Evolutionary conservation across 1,140 invertebrate genomes (phyloP).

Genomic region (Galleria mellonella): DNA sequence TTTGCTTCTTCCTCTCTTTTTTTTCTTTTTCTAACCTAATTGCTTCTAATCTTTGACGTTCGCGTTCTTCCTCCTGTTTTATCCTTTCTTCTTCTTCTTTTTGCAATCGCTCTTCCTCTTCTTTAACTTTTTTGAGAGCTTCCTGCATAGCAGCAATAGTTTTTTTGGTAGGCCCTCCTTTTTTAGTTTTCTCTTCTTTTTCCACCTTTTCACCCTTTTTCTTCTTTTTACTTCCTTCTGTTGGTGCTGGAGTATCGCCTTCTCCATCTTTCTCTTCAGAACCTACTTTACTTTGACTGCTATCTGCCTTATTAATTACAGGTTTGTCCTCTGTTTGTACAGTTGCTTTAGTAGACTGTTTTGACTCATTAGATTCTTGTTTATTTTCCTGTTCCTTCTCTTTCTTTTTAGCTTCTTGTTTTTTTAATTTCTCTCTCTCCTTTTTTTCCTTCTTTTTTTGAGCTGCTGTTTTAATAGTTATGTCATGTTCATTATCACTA

Average conservation of each 20-base stretch:
- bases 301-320: slow-evolving; percentile 18
- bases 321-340: slow-evolving; percentile 11
- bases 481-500: slow-evolving; percentile 75
- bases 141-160: slow-evolving; percentile 93
- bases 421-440: slow-evolving; percentile 87
- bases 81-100: slow-evolving; percentile 89
- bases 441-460: slow-evolving; percentile 93
- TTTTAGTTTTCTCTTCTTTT: slow-evolving; percentile 72
- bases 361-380: slow-evolving; percentile 44
- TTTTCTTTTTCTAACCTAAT: slow-evolving; percentile 88
- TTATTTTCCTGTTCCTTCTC: slow-evolving; percentile 62
- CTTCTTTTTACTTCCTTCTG: slow-evolving; percentile 76
- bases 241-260: slow-evolving; percentile 50
- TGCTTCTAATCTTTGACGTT: slow-evolving; percentile 83
- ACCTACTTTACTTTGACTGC: slow-evolving; percentile 31
- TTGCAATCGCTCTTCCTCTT: slow-evolving; percentile 88
- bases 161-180: slow-evolving; percentile 83
- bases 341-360: slow-evolving; percentile 31
- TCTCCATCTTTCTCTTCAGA: slow-evolving; percentile 56
- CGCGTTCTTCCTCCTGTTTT: slow-evolving; percentile 83
- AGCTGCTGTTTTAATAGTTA: slow-evolving; percentile 86
- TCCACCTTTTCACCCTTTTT: slow-evolving; percentile 63
- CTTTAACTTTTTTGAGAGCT: slow-evolving; percentile 89
- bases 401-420: slow-evolving; percentile 78
- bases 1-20: slow-evolving; percentile 94